A percentile compares a stretch with the other conserved stretches of the same genome.
Conservation (phyloP, 2,888 invertebrate species). For the Acleris literana region DNA sequence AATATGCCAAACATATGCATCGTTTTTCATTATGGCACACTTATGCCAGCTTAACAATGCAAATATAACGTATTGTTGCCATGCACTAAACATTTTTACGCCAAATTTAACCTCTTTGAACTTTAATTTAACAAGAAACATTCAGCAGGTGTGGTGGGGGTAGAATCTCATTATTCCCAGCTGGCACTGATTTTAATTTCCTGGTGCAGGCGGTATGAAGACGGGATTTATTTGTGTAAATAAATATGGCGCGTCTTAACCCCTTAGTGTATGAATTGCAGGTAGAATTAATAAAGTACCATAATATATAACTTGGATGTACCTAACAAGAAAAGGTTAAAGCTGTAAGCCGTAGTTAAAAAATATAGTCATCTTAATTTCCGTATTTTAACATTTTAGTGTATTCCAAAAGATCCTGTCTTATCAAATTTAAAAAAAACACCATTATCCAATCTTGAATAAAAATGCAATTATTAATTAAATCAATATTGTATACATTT, state of each 20-base stretch:
- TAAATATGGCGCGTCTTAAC: slow-evolving; percentile 32
- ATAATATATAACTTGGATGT: neutral
- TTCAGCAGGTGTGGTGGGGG: slow-evolving; percentile 25
- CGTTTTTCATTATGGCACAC: too few relatives aligned
- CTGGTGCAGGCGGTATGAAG: slow-evolving; percentile 33
- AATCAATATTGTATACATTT: too few relatives aligned
- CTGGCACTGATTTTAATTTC: slow-evolving; percentile 37
- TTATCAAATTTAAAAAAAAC: too few relatives aligned
- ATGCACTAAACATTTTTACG: neutral
- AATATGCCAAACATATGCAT: too few relatives aligned
- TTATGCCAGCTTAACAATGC: too few relatives aligned
- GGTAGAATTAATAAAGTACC: slow-evolving; percentile 4
- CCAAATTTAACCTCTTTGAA: slow-evolving; percentile 13
- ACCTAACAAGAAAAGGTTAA: neutral
- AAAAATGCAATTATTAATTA: too few relatives aligned
- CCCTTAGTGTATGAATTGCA: slow-evolving; percentile 8
- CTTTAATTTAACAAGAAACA: slow-evolving; percentile 27
- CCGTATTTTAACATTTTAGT: too few relatives aligned
- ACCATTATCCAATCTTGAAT: too few relatives aligned
- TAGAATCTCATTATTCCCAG: slow-evolving; percentile 33
- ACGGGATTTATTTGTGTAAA: slow-evolving; percentile 36
- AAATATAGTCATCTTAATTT: too few relatives aligned
- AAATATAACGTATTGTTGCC: too few relatives aligned
- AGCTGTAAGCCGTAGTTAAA: neutral
- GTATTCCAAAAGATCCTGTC: too few relatives aligned